Percentiles rank a stretch among this genome's conserved stretches.
phyloP scores from a whole-genome alignment of 2,113 vertebrate genomes.

The Rhizomys pruinosus region DNA sequence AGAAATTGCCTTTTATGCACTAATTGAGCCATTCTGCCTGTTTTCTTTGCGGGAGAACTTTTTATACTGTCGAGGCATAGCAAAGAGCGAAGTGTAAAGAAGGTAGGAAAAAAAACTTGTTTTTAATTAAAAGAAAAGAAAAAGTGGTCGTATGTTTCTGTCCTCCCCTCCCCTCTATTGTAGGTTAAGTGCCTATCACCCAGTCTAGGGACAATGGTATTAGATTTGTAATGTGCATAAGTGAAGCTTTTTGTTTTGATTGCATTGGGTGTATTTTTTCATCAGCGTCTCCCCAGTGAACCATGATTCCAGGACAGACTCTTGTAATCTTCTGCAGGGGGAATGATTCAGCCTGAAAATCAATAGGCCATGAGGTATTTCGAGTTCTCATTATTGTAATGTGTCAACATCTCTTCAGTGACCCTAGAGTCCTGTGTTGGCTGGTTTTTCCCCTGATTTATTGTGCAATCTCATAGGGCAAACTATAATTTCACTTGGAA shows the following conservation, averaged over 20 bases:
- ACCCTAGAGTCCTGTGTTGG: slow-evolving; percentile 85
- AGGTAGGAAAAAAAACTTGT: background rate
- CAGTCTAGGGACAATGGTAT: slow-evolving; percentile 62
- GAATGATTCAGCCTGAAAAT: slow-evolving; percentile 89
- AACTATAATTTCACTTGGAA: slow-evolving; percentile 90
- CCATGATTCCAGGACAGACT: slow-evolving; percentile 82
- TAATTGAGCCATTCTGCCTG: slow-evolving; percentile 65
- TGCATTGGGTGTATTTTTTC: slow-evolving; percentile 85
- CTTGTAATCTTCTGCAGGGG: slow-evolving; percentile 88
- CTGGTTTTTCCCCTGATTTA: slow-evolving; percentile 91
- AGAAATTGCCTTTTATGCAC: slow-evolving; percentile 60
- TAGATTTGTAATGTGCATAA: slow-evolving; percentile 74
- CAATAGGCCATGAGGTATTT: slow-evolving; percentile 89
- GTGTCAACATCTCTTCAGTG: slow-evolving; percentile 88
- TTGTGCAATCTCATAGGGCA: slow-evolving; percentile 88
- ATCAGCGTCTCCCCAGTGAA: slow-evolving; percentile 82
- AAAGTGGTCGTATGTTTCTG: background rate
- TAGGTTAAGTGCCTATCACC: slow-evolving; percentile 70
- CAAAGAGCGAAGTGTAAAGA: slow-evolving; percentile 54
- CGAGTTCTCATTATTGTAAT: slow-evolving; percentile 91
- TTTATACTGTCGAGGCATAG: slow-evolving; percentile 47
- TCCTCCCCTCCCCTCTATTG: background rate
- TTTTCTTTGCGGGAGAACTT: slow-evolving; percentile 60
- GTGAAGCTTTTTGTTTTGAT: slow-evolving; percentile 81
- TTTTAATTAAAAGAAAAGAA: slow-evolving; percentile 76